Conservation (phyloP, 2,888 invertebrate genomes). For the Parascotia fuliginaria region DNA sequence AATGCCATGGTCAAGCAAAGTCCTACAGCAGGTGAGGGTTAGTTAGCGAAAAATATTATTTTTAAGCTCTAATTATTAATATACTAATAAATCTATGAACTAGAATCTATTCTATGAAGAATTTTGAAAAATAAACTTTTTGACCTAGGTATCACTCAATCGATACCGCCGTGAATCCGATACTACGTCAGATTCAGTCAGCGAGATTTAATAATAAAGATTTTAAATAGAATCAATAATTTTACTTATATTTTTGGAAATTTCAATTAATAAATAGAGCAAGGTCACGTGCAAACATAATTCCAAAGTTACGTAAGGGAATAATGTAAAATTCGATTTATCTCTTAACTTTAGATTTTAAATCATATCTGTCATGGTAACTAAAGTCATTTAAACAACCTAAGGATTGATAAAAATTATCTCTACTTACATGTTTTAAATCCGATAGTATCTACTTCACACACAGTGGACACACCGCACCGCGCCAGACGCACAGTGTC, state of each 20-base stretch:
- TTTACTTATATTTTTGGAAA: slow-evolving; percentile 15
- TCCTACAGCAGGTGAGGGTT: slow-evolving; percentile 45
- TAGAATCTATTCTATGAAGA: too few relatives aligned
- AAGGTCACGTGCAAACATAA: slow-evolving; percentile 83
- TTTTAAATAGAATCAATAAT: neutral
- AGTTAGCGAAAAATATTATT: slow-evolving; percentile 47
- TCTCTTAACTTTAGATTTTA: neutral
- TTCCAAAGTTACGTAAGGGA: slow-evolving; percentile 81
- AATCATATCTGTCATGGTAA: neutral
- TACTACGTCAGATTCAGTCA: slow-evolving; percentile 16
- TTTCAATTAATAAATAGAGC: slow-evolving; percentile 56
- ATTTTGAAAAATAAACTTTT: too few relatives aligned
- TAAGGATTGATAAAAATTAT: slow-evolving; percentile 3
- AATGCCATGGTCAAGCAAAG: slow-evolving; percentile 54
- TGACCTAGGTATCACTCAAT: too few relatives aligned
- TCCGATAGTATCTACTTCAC: slow-evolving; percentile 70
- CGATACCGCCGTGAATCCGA: slow-evolving; percentile 31
- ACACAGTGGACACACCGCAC: slow-evolving; percentile 78
- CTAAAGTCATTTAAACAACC: neutral
- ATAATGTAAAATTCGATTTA: slow-evolving; percentile 30
- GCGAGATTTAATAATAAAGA: slow-evolving; percentile 11
- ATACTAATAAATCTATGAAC: neutral
- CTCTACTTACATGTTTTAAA: slow-evolving; percentile 79
- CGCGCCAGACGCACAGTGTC: slow-evolving; percentile 79
- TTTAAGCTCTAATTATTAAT: slow-evolving; percentile 20